A percentile compares a stretch with the other conserved stretches of the same genome.
These are phyloP conservation scores for Pogonomyrmex barbatus DNA, from an alignment of 1,140 invertebrate species.

Conservation along the genomic window DNA sequence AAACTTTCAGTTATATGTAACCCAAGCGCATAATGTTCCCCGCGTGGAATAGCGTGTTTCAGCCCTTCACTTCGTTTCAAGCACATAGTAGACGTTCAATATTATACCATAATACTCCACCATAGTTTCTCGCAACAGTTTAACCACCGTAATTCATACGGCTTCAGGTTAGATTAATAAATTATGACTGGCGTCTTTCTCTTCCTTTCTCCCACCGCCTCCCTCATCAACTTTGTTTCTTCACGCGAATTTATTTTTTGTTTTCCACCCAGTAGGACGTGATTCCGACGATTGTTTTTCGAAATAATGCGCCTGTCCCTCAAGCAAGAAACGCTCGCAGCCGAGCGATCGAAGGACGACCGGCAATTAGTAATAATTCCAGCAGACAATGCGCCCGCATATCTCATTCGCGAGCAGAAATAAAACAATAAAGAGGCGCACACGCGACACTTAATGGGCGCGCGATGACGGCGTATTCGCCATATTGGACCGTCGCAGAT, in stretches of 20 bases:
- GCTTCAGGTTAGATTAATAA: slow-evolving; percentile 41
- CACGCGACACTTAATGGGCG: slow-evolving; percentile 57
- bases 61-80: slow-evolving; percentile 36
- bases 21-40: neutral
- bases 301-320: slow-evolving; percentile 26
- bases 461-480: slow-evolving; percentile 48
- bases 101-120: slow-evolving; percentile 10
- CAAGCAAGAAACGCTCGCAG: slow-evolving; percentile 42
- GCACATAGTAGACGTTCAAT: slow-evolving; percentile 4
- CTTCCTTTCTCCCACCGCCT: neutral
- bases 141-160: slow-evolving; percentile 28
- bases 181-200: neutral
- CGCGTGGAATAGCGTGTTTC: slow-evolving; percentile 5
- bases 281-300: slow-evolving; percentile 23
- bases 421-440: slow-evolving; percentile 66
- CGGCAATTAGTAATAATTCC: slow-evolving; percentile 82
- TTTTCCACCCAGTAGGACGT: neutral
- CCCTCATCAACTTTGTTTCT: neutral
- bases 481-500: slow-evolving; percentile 33
- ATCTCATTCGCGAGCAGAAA: slow-evolving; percentile 71
- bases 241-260: neutral
- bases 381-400: slow-evolving; percentile 80
- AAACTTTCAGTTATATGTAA: slow-evolving; percentile 38
- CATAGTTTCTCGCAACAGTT: slow-evolving; percentile 37
- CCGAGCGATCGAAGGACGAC: slow-evolving; percentile 77